phyloP scores from a whole-genome alignment of 2,888 invertebrate species.

The Dexiosoma caninum region DNA sequence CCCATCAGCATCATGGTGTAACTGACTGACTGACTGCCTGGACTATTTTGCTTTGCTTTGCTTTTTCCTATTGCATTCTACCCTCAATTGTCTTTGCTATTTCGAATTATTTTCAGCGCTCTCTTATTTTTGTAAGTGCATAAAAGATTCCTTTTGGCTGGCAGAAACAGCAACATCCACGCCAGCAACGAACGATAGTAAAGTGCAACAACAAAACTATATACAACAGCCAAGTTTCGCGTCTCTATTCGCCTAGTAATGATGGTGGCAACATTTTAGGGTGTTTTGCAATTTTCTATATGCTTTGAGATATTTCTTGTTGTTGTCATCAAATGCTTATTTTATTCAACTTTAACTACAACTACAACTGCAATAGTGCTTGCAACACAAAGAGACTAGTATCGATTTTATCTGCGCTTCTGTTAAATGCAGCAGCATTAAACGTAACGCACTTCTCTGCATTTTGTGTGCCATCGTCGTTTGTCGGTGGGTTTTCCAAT shows the following conservation, averaged over 20 bases:
- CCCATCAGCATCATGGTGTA: not conserved
- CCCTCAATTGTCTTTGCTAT: conserved; percentile 15
- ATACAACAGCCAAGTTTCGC: conserved; percentile 38
- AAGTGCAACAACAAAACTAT: conserved; percentile 26
- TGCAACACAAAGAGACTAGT: conserved; percentile 51
- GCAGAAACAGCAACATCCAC: not conserved
- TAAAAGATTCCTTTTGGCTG: conserved; percentile 36
- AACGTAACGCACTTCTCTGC: conserved; percentile 63
- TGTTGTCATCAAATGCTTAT: conserved; percentile 33
- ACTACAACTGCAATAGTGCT: not conserved
- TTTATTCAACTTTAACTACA: conserved; percentile 13
- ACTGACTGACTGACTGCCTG: not conserved
- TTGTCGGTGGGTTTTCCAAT: conserved; percentile 33
- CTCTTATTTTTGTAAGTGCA: conserved; percentile 20
- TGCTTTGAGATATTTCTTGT: conserved; percentile 33
- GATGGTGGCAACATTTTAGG: conserved; percentile 55
- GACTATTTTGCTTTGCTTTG: not conserved
- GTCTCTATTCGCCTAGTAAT: conserved; percentile 57
- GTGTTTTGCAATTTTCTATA: conserved; percentile 48
- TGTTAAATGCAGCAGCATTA: conserved; percentile 63
- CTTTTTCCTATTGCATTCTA: conserved; percentile 24
- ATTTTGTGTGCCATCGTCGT: conserved; percentile 32
- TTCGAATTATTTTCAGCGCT: conserved; percentile 17
- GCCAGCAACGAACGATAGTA: not conserved
- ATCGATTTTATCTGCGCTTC: conserved; percentile 66